phyloP scores from a whole-genome alignment of 2,797 vertebrate species.

The Hylomyscus alleni region DNA sequence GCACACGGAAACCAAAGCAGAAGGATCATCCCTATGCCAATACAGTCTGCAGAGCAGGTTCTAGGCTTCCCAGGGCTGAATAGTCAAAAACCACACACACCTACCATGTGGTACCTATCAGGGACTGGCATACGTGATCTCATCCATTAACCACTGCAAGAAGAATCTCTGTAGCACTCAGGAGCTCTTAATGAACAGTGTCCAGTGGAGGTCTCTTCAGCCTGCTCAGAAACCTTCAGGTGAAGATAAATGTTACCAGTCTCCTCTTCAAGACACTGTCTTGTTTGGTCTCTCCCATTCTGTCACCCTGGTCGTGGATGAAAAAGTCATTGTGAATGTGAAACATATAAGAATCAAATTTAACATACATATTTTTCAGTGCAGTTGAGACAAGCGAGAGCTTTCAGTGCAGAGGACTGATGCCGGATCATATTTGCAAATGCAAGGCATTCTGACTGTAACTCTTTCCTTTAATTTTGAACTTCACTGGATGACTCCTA shows the following conservation, averaged over 20 bases:
- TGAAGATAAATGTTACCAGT: not conserved
- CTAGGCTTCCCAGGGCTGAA: not conserved
- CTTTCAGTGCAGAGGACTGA: not conserved
- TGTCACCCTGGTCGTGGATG: not conserved
- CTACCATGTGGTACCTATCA: not conserved
- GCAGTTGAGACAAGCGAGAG: not conserved
- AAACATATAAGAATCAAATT: not conserved
- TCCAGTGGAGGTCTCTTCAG: not conserved
- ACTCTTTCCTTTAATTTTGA: not conserved
- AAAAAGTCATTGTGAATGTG: slow-evolving; percentile 12
- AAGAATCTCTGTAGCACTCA: not conserved
- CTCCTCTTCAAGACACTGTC: not conserved
- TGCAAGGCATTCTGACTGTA: not conserved
- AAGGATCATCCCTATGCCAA: not conserved
- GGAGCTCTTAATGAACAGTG: not conserved
- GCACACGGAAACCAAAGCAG: not conserved
- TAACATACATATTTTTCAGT: not conserved
- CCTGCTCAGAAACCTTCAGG: not conserved
- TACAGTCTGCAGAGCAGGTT: not conserved
- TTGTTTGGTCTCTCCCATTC: not conserved
- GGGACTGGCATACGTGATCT: not conserved
- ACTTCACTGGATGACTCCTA: not conserved
- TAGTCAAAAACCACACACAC: not conserved
- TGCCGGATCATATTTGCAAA: not conserved
- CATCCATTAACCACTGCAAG: slow-evolving; percentile 5